Conservation (phyloP, 2,113 vertebrate species). For the Lepus timidus region DNA sequence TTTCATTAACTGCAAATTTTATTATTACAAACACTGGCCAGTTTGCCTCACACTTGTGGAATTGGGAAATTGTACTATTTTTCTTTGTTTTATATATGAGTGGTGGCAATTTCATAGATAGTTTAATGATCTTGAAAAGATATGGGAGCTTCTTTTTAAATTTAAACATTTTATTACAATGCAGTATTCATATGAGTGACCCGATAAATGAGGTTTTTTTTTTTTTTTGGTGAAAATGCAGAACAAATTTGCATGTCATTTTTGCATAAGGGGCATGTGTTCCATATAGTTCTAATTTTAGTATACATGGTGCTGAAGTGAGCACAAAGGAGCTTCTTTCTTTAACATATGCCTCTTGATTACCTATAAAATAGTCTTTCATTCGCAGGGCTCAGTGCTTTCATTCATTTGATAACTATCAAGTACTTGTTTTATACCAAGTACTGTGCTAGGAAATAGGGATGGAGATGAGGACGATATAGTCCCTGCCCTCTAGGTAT, state of each 20-base stretch:
- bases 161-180: no score
- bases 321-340: not conserved
- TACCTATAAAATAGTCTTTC: not conserved
- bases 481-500: not conserved
- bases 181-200: no score
- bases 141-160: not conserved
- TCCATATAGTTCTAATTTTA: no score
- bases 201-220: no score
- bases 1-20: slow-evolving; percentile 1
- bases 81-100: slow-evolving; percentile 25
- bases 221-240: no score
- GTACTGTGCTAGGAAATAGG: not conserved
- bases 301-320: no score
- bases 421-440: not conserved
- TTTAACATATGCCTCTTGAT: not conserved
- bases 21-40: slow-evolving; percentile 44
- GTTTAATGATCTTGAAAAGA: slow-evolving; percentile 30
- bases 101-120: not conserved
- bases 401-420: not conserved
- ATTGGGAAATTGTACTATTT: not conserved
- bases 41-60: not conserved
- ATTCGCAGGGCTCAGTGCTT: slow-evolving; percentile 33
- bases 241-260: no score
- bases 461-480: not conserved
- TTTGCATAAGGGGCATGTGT: no score